phyloP scores from a whole-genome alignment of 2,113 vertebrate species.

The Leucosticte australis region DNA sequence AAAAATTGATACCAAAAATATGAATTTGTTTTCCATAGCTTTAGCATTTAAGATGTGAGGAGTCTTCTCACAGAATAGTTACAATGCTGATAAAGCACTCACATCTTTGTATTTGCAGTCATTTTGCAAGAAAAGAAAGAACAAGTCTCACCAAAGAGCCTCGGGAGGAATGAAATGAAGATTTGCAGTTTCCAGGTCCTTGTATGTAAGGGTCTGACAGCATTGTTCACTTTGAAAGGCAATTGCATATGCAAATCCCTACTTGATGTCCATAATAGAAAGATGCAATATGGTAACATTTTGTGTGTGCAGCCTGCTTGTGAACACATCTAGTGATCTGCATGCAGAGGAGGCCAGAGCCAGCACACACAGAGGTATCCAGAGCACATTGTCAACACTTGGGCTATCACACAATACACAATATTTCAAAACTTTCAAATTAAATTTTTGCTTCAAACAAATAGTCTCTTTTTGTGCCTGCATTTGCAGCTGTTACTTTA shows the following conservation, averaged over 20 bases:
- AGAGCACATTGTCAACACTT: neutral
- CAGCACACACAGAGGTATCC: neutral
- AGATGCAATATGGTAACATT: neutral
- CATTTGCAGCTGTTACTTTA: neutral
- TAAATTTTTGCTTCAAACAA: neutral
- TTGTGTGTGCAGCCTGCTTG: neutral
- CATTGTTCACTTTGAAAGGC: neutral
- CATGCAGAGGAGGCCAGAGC: neutral
- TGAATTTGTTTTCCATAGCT: constrained; percentile 73
- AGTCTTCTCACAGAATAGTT: constrained; percentile 35
- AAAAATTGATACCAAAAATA: constrained; percentile 73
- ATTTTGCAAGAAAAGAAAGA: constrained; percentile 36
- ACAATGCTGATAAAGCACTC: constrained; percentile 60
- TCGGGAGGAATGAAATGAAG: neutral
- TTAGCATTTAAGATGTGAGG: constrained; percentile 54
- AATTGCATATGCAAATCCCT: neutral
- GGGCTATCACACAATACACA: neutral
- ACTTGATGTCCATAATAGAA: neutral
- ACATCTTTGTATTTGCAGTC: neutral
- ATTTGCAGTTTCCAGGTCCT: neutral
- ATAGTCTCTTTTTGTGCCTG: neutral
- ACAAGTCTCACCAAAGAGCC: neutral
- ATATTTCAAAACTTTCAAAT: neutral
- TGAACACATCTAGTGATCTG: neutral
- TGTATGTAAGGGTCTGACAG: neutral